Evolutionary conservation across 2,113 vertebrate species (phyloP).

Genomic region (Nothoprocta pentlandii): DNA sequence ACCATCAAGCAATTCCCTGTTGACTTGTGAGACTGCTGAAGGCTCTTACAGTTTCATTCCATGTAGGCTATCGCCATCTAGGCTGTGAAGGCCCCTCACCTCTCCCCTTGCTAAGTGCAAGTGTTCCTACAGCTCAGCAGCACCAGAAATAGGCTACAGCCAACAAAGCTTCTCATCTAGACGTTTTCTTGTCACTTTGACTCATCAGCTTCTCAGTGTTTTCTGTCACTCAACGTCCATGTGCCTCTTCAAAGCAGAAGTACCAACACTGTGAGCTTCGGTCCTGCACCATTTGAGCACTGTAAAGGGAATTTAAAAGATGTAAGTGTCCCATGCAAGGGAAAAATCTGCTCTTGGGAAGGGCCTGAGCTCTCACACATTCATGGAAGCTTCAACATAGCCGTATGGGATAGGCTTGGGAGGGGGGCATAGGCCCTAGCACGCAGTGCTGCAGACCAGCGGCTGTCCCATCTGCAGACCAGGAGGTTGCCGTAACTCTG

Average conservation of each 20-base stretch:
- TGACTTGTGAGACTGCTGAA: neutral
- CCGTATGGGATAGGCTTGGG: neutral
- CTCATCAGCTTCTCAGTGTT: neutral
- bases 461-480: neutral
- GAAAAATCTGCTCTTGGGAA: neutral
- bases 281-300: neutral
- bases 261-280: neutral
- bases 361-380: neutral
- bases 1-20: neutral
- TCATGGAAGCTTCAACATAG: accelerated
- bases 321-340: neutral
- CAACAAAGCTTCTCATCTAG: neutral
- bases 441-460: neutral
- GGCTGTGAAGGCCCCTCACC: neutral
- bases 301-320: neutral
- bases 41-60: neutral
- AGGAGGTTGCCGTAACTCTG: neutral
- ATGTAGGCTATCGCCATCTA: neutral
- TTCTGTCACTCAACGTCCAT: neutral
- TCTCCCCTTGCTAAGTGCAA: neutral
- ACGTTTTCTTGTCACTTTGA: neutral
- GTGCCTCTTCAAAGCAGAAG: neutral
- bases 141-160: neutral
- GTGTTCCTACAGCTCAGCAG: neutral
- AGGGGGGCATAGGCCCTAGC: neutral